Evolutionary conservation across 2,797 vertebrate species (phyloP).

Genomic region (Chaetophractus vellerosus): DNA sequence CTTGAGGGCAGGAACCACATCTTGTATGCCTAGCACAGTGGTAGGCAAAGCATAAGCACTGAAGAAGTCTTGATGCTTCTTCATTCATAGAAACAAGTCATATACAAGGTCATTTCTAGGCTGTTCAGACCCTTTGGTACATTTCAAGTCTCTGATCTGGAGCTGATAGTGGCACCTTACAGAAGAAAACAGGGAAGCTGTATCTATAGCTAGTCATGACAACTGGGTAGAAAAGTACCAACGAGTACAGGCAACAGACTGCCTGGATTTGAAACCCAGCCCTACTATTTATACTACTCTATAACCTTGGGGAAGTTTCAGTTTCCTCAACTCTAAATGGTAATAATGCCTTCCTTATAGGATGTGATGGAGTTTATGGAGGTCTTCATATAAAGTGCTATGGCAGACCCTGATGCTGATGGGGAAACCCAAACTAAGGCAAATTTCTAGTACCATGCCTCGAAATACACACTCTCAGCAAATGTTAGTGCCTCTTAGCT

Average conservation of each 20-base stretch:
- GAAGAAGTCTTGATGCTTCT: neutral
- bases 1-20: neutral
- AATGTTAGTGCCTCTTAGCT: neutral
- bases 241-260: neutral
- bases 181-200: neutral
- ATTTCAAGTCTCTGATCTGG: conserved; percentile 7
- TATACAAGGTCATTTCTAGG: neutral
- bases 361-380: neutral
- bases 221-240: neutral
- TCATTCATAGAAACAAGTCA: neutral
- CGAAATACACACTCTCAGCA: neutral
- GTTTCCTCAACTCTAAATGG: neutral
- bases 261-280: neutral
- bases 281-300: neutral
- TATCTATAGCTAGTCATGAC: neutral
- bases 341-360: neutral
- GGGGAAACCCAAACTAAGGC: conserved; percentile 1
- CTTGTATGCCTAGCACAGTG: neutral
- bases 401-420: neutral
- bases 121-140: neutral
- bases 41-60: neutral
- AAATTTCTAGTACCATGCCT: neutral
- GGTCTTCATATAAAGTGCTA: neutral
- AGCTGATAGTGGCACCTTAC: neutral
- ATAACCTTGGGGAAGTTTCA: neutral